These are phyloP conservation scores for Sclerurus mexicanus DNA, from an alignment of 2,113 vertebrate genomes.

Conservation along the genomic window DNA sequence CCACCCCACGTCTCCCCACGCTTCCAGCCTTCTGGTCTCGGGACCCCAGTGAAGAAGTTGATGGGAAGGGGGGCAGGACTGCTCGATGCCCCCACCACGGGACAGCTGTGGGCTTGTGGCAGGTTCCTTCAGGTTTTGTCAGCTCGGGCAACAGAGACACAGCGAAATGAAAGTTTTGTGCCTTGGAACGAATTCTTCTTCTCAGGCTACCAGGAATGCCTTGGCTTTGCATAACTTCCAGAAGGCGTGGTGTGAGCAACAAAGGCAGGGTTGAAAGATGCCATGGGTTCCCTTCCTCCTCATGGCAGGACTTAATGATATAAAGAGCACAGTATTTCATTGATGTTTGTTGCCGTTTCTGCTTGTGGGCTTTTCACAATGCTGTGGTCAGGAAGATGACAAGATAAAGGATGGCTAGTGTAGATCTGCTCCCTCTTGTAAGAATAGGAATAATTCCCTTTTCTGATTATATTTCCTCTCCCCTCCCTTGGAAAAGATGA, in stretches of 20 bases:
- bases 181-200: background rate
- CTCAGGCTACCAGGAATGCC: background rate
- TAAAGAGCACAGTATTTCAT: background rate
- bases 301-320: background rate
- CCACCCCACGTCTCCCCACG: background rate
- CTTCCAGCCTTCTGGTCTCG: background rate
- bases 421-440: slow-evolving; percentile 19
- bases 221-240: background rate
- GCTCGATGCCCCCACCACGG: background rate
- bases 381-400: slow-evolving; percentile 15
- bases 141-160: background rate
- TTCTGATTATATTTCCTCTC: slow-evolving; percentile 33
- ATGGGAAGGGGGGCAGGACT: background rate
- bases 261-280: slow-evolving; percentile 53
- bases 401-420: slow-evolving; percentile 6
- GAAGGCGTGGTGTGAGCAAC: slow-evolving; percentile 14
- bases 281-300: background rate
- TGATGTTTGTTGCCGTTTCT: slow-evolving; percentile 11
- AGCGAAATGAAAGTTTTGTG: background rate
- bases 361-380: slow-evolving; percentile 26
- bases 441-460: slow-evolving; percentile 22
- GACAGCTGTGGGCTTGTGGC: background rate
- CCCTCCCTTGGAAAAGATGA: slow-evolving; percentile 11
- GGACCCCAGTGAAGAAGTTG: background rate
- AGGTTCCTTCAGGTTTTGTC: background rate